Evolutionary conservation across 2,888 invertebrate genomes (phyloP), one percentile per base, ranked within the genome.

Genomic region (Hedya salicella): DNA sequence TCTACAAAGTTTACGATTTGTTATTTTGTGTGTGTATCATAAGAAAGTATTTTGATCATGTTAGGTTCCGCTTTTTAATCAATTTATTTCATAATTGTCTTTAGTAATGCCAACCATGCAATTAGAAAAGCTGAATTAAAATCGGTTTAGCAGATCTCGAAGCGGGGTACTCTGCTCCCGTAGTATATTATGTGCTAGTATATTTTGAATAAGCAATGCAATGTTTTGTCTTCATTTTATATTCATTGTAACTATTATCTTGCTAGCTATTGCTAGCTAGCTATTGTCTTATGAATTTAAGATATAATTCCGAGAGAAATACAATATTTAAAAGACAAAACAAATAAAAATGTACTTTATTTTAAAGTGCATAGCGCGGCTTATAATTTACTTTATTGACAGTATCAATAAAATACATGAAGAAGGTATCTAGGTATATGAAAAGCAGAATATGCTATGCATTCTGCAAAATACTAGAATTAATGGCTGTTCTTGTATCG

Each of bases 141-240:
- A 52, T 52, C 50, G 16, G 32, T 52, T 52, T 14, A 5, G 50
- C 32, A 52, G 50, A 52, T 52, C 50, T 52, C 50, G 50, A 36
- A 52, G 50, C 50, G 50, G 50, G n/a, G 21, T 48, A 48, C 13
- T 21, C 13, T 44, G 14, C 17, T 16, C 21, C 42, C 56, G 56
- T 30, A 44, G n/a, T 54, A n/a, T 56, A 54, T 40, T 50, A 52
- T 21, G 42, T 42, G 8, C 32, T 19, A 40, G 9, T 54, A 21
- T 54, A 54, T 17, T 36, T 40, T 44, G 21, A 30, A 21, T 30
- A 30, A 44, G 17, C 30, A 44, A 56, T 56, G 44, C 56, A 56
- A 44, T 44, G 16, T 30, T 16, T 56, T 56, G 21, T 44, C 30
- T 16, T 42, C 42, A 13, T 3, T 56, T 5, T 42, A 30, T 44